These are phyloP conservation scores for Chesias legatella DNA, from an alignment of 2,888 invertebrate genomes.

Conservation along the genomic window DNA sequence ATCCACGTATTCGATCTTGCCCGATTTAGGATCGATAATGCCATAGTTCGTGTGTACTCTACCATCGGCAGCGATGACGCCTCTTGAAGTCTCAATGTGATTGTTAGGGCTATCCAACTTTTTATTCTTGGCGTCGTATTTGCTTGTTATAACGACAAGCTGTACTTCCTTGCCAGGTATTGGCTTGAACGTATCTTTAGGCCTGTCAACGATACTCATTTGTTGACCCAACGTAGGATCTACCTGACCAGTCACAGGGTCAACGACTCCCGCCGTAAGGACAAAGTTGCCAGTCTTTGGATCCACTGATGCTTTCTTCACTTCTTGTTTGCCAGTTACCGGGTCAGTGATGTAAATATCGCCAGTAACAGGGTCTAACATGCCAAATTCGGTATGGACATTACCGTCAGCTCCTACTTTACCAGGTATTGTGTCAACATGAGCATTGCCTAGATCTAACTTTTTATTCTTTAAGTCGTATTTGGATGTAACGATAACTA, in stretches of 20 bases:
- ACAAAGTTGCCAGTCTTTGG: constrained; percentile 80
- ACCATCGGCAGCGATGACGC: constrained; percentile 57
- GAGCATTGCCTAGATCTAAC: constrained; percentile 64
- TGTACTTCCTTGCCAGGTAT: constrained; percentile 64
- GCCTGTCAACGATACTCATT: constrained; percentile 53
- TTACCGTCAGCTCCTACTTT: constrained; percentile 62
- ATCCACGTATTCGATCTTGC: constrained; percentile 73
- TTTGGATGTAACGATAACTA: constrained; percentile 75
- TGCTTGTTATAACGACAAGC: constrained; percentile 72
- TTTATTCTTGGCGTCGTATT: constrained; percentile 77
- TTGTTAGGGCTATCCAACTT: constrained; percentile 76
- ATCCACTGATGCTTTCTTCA: constrained; percentile 82
- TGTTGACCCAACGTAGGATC: constrained; percentile 76
- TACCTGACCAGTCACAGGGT: constrained; percentile 74
- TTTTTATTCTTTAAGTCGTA: constrained; percentile 73
- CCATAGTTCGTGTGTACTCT: constrained; percentile 75
- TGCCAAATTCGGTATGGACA: constrained; percentile 76
- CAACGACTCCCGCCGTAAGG: constrained; percentile 71
- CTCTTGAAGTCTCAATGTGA: constrained; percentile 67
- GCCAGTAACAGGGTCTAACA: constrained; percentile 77
- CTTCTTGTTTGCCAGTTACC: constrained; percentile 79
- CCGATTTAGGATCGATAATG: constrained; percentile 75
- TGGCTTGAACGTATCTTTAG: constrained; percentile 47
- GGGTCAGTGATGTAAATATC: constrained; percentile 78
- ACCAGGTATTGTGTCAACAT: constrained; percentile 54